A percentile compares a stretch with the other conserved stretches of the same genome.
Evolutionary conservation across 2,113 vertebrate genomes (phyloP).

Genomic region (Heterocephalus glaber): DNA sequence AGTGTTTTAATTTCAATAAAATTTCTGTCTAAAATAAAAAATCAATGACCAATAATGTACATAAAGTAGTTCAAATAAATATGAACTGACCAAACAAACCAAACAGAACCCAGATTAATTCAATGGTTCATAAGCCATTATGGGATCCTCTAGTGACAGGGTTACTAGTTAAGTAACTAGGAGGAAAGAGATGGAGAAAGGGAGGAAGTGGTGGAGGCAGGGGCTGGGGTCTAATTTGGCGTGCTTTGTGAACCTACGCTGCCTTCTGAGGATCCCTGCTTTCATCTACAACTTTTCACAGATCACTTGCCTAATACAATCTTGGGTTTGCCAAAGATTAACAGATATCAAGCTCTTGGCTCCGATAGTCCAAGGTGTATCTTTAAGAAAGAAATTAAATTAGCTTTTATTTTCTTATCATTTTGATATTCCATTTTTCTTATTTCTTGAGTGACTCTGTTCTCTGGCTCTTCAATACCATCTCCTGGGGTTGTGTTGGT

Average conservation of each 20-base stretch:
- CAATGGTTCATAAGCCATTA: neutral
- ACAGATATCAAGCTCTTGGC: neutral
- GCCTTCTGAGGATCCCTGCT: neutral
- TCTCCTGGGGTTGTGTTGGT: neutral
- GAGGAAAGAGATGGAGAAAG: neutral
- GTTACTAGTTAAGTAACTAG: neutral
- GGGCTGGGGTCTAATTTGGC: neutral
- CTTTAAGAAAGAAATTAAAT: neutral
- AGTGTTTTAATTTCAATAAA: constrained; percentile 39
- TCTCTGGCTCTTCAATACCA: neutral
- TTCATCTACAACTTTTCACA: neutral
- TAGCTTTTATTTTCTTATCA: neutral
- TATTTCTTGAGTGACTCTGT: neutral
- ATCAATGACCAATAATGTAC: neutral
- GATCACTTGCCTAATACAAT: neutral
- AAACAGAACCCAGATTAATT: neutral
- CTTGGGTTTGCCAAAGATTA: neutral
- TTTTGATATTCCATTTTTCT: constrained; percentile 12
- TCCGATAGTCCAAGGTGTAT: neutral
- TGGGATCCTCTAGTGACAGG: neutral
- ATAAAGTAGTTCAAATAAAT: neutral
- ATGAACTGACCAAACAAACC: neutral
- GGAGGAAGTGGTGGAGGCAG: neutral
- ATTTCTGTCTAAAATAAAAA: neutral
- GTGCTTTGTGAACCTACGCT: neutral